Evolutionary conservation across 1,140 invertebrate species (phyloP).

Genomic region (Lepidurus arcticus): DNA sequence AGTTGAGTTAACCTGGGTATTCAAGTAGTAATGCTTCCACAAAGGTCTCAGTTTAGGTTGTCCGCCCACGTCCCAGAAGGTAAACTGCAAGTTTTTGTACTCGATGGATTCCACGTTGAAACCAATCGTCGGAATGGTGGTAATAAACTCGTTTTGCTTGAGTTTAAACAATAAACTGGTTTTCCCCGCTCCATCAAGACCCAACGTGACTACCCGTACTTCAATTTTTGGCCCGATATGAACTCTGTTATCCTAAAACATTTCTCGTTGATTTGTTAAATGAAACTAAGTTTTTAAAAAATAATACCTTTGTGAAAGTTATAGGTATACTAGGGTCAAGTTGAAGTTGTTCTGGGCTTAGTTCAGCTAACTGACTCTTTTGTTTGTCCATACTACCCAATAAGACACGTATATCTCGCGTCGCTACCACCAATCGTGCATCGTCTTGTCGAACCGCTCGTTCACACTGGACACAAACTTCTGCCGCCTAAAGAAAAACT

Average conservation of each 20-base stretch:
- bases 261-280: not conserved
- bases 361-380: conserved; percentile 55
- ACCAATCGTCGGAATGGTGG: conserved; percentile 57
- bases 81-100: conserved; percentile 48
- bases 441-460: conserved; percentile 54
- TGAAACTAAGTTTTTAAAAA: no score
- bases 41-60: conserved; percentile 46
- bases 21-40: conserved; percentile 61
- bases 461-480: conserved; percentile 55
- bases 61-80: conserved; percentile 50
- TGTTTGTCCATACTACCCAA: conserved; percentile 54
- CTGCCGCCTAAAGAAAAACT: conserved; percentile 45
- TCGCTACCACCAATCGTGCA: conserved; percentile 50
- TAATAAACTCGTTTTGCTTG: conserved; percentile 58
- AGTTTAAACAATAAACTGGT: conserved; percentile 59
- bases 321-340: conserved; percentile 57
- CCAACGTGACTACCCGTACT: conserved; percentile 40
- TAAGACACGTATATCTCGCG: conserved; percentile 51
- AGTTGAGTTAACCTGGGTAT: conserved; percentile 50
- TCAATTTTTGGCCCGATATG: conserved; percentile 50
- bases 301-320: conserved; percentile 55
- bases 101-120: conserved; percentile 47
- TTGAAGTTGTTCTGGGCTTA: conserved; percentile 52
- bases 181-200: conserved; percentile 57
- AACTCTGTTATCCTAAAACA: conserved; percentile 54